Evolutionary conservation across 2,113 vertebrate species (phyloP), one percentile per base, ranked within the genome.

Genomic region (Austrofundulus limnaeus): DNA sequence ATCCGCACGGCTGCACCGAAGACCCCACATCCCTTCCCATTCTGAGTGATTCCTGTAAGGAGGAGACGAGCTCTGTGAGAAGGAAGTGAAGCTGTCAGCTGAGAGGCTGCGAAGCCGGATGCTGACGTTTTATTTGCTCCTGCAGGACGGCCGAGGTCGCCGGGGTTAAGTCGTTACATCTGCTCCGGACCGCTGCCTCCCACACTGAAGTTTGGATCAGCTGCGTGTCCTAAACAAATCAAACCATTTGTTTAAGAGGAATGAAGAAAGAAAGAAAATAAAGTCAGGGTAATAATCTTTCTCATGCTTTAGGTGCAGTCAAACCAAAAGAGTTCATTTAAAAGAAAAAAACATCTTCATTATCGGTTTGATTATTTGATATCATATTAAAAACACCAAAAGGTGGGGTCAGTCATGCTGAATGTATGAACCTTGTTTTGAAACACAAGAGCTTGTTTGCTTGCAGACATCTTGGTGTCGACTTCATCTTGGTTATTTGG

Each of bases 111-210:
- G 3, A 61, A 69, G 88, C 90, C 89, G 89, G 92, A 92, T 92
- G 90, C 89, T 89, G 88, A 87, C 79, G 72, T 87, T 91, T 89
- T 86, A 91, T 92, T 91, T 90, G 88, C 85, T 77, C 88, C 81
- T 79, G 80, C 83, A 70, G 88, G 85, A 90, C 85, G 87, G 88
- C 85, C 72, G 81, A 88, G 89, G 88, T 87, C 80, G 5, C 64
- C 2, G 34, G 77, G 90, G 92, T 91, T 89, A 92, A 91, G 85
- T 89, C 38, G 75, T 88, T 90, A 87, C 88, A 91, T 92, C 89
- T 93, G 87, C 81, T 81, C 71, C 0, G 12, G 11, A 72, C 76
- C 66, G 5, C 70, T 55, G 73, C 61, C 75, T 87, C 77, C 83
- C 87, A 86, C 78, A 87, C 78, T 67, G 46, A 67, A 39, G 53